phyloP scores from a whole-genome alignment of 2,797 vertebrate genomes.

The Catostomus latipinnis region DNA sequence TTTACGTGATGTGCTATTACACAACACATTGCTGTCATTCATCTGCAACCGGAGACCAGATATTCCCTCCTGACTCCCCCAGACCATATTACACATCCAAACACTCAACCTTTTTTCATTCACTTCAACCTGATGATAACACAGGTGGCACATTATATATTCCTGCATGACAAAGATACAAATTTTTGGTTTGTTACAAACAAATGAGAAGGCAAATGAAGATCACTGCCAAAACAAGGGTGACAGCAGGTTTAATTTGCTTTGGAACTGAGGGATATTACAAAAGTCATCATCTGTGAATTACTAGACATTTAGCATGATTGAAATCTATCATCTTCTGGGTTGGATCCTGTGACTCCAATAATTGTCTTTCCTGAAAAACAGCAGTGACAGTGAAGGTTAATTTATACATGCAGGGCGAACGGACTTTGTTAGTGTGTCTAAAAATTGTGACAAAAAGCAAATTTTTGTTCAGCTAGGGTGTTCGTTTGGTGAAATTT shows the following conservation, averaged over 20 bases:
- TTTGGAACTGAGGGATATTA: not conserved
- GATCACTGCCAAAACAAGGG: conserved; percentile 3
- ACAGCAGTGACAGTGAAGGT: conserved; percentile 1
- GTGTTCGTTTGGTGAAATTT: too few species aligned
- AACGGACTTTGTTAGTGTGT: too few species aligned
- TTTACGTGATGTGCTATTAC: conserved; percentile 72
- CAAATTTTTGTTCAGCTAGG: too few species aligned
- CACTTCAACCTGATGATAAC: not conserved
- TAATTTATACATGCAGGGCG: too few species aligned
- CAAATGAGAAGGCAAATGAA: conserved; percentile 37
- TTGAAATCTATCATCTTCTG: not conserved
- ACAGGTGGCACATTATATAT: not conserved
- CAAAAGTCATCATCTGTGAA: conserved; percentile 5
- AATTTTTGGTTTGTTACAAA: conserved; percentile 18
- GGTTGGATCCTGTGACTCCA: not conserved
- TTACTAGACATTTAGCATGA: conserved; percentile 3
- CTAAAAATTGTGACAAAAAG: too few species aligned
- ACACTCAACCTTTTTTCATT: not conserved
- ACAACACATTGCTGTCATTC: conserved; percentile 61
- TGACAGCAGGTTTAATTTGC: not conserved
- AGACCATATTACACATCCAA: conserved; percentile 1
- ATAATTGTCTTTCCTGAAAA: conserved; percentile 2
- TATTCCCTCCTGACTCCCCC: conserved; percentile 41
- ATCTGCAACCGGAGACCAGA: conserved; percentile 39
- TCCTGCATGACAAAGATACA: not conserved